phyloP scores from a whole-genome alignment of 2,113 vertebrate species.

The Machaerirhynchus nigripectus region DNA sequence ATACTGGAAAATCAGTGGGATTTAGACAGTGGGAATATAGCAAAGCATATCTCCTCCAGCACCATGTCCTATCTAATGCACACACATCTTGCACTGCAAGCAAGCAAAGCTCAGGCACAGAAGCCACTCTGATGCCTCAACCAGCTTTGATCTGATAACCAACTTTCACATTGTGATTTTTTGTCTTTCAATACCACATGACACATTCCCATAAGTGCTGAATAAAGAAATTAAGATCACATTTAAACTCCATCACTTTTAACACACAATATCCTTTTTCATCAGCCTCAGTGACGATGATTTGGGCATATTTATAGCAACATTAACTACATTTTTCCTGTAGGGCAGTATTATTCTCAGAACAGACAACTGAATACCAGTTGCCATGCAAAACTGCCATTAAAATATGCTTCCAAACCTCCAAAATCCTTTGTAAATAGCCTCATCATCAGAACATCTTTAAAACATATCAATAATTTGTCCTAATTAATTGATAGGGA shows the following conservation, averaged over 20 bases:
- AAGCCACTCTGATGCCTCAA: background rate
- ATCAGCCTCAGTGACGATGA: background rate
- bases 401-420: background rate
- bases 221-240: background rate
- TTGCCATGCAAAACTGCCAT: background rate
- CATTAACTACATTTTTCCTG: background rate
- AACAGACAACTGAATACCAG: background rate
- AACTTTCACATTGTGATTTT: background rate
- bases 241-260: background rate
- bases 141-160: background rate
- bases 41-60: background rate
- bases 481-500: background rate
- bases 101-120: background rate
- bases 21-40: background rate
- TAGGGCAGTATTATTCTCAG: background rate
- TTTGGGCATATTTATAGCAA: background rate
- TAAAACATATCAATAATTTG: background rate
- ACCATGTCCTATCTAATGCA: fast-evolving
- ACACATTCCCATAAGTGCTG: background rate
- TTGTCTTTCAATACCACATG: background rate
- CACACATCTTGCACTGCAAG: background rate
- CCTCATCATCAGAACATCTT: background rate
- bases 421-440: background rate
- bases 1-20: background rate
- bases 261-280: background rate